Base-by-base conservation (phyloP, 2,113 vertebrate species). In the Saimiri boliviensis region DNA sequence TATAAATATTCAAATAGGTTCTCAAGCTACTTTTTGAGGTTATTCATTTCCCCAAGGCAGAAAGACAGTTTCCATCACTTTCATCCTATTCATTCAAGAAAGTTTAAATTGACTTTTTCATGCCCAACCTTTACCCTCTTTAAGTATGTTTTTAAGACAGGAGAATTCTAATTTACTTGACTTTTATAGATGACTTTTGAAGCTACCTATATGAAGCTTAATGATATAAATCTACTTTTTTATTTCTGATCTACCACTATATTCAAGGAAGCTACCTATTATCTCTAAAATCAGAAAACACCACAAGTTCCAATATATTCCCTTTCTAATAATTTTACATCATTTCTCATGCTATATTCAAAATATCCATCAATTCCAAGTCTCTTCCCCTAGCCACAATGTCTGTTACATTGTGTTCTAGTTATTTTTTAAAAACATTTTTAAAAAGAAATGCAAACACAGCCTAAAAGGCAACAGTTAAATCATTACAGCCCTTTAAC, bases 51-150 rank as follows among this genome's bases (percentile, higher is more conserved):
- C 58, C 81, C 68, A 83, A 49, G 25, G 37, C 60, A 96, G n/a
- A 86, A 54, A 70, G 35, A 63, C 10, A 89, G 60, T 58, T 84
- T 91, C 45, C 49, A 68, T 74, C 40, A 35, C 32, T 92, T 89
- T 83, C 30, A 71, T 83, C 17, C 45, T 74, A 81, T 16, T 90
- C 58, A 35, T 54, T 94, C 35, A 80, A 76, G 52, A 93, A 96
- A 82, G 12, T 56, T 92, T 85, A 94, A 89, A 71, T 19, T 82
- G 70, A 93, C 66, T 73, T 97, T 93, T 83, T 42, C 19, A 86
- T 63, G 23, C 13, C 25, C 40, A 84, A 96, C 6, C 6, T 77
- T 58, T 73, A 32, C 21, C 40, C 66, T 82, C 47, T 89, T 86
- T 66, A 91, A 40, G 37, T n/a, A 79, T 37, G 45, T 25, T 66